These are phyloP conservation scores for Phaenicophaeus curvirostris DNA, from an alignment of 2,797 vertebrate species.

Conservation along the genomic window DNA sequence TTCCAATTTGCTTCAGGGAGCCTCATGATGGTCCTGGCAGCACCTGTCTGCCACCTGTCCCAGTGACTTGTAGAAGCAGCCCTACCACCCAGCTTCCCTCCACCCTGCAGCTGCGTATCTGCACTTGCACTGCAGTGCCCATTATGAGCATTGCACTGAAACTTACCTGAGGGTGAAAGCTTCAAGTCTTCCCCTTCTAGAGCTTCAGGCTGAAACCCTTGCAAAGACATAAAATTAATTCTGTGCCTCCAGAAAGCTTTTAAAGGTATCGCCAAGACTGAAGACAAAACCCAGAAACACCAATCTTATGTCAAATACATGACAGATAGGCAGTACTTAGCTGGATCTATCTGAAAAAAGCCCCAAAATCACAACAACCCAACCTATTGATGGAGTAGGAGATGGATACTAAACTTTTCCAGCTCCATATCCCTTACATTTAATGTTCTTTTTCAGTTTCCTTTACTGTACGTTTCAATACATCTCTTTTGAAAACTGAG, in stretches of 20 bases:
- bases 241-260: background rate
- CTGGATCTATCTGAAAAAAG: background rate
- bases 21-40: background rate
- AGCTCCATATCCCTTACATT: background rate
- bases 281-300: background rate
- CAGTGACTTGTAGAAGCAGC: background rate
- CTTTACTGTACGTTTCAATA: background rate
- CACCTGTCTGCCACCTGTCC: background rate
- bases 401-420: background rate
- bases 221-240: background rate
- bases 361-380: too few species aligned
- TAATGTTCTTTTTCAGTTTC: background rate
- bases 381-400: background rate
- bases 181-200: background rate
- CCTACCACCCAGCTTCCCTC: background rate
- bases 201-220: background rate
- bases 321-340: background rate
- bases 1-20: background rate
- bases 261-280: background rate
- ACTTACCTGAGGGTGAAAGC: background rate
- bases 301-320: background rate
- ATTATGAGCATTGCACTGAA: rapidly evolving
- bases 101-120: rapidly evolving
- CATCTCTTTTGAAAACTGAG: background rate
- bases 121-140: background rate